These are phyloP conservation scores for Pelecanus crispus DNA, from an alignment of 2,113 vertebrate genomes.

Conservation along the genomic window DNA sequence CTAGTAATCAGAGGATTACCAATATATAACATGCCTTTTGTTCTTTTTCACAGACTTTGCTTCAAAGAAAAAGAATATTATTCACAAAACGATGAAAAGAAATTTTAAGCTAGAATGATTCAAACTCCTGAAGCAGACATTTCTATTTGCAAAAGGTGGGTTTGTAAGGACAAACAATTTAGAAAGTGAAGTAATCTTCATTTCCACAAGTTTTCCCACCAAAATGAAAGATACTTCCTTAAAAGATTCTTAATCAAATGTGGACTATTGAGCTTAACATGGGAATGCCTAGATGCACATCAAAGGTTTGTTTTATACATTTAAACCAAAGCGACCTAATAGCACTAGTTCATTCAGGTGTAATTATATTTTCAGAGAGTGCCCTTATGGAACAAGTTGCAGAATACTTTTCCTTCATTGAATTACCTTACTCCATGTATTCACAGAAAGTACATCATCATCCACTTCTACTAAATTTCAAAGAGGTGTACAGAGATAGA, in stretches of 20 bases:
- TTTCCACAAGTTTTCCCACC: background rate
- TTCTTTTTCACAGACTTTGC: background rate
- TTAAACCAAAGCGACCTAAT: background rate
- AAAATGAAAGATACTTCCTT: background rate
- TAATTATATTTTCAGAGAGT: background rate
- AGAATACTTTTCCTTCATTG: background rate
- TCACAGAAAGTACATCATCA: background rate
- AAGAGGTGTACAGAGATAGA: background rate
- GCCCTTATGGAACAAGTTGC: background rate
- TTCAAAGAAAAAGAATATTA: background rate
- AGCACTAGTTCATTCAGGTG: background rate
- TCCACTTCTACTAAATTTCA: background rate
- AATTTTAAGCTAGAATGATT: background rate
- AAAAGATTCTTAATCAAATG: background rate
- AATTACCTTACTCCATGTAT: background rate
- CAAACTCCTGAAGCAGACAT: background rate
- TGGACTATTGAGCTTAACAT: background rate
- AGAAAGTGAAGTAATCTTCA: background rate
- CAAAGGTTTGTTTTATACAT: background rate
- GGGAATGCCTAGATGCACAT: background rate
- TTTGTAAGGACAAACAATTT: background rate
- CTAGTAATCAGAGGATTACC: background rate
- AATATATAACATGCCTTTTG: background rate
- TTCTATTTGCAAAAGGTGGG: background rate
- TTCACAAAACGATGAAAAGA: background rate